Evolutionary conservation across 1,140 invertebrate species (phyloP).

Genomic region (Solenopsis fugax): DNA sequence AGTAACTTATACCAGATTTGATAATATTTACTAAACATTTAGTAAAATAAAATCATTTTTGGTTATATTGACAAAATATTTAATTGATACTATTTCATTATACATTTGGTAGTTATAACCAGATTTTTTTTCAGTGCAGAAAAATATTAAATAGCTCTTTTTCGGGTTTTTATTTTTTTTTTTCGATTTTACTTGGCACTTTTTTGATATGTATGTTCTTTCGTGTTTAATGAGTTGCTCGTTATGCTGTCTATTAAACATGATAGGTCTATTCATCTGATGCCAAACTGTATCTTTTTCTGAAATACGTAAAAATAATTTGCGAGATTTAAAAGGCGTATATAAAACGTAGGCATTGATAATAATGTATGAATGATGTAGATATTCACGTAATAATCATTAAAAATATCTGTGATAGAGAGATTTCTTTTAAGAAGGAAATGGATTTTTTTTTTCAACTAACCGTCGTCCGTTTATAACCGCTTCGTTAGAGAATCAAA

Average conservation of each 20-base stretch:
- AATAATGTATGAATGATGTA: background rate
- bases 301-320: background rate
- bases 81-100: too few species aligned
- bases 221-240: background rate
- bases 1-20: too few species aligned
- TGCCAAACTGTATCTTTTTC: background rate
- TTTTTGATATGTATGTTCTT: constrained; percentile 3
- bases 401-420: background rate
- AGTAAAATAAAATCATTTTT: too few species aligned
- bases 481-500: constrained; percentile 21
- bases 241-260: background rate
- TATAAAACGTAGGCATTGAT: background rate
- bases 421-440: background rate
- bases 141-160: background rate
- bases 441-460: background rate
- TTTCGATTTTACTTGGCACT: background rate
- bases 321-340: background rate
- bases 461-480: background rate
- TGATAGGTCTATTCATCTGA: background rate
- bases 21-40: too few species aligned
- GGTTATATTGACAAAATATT: too few species aligned
- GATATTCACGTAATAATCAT: background rate
- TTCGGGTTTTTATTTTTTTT: background rate
- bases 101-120: too few species aligned
- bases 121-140: too few species aligned